Percentiles rank a stretch among this genome's conserved stretches.
phyloP scores from a whole-genome alignment of 37 sponge, comb jelly and placozoan species.

The Aphrocallistes beatrix region DNA sequence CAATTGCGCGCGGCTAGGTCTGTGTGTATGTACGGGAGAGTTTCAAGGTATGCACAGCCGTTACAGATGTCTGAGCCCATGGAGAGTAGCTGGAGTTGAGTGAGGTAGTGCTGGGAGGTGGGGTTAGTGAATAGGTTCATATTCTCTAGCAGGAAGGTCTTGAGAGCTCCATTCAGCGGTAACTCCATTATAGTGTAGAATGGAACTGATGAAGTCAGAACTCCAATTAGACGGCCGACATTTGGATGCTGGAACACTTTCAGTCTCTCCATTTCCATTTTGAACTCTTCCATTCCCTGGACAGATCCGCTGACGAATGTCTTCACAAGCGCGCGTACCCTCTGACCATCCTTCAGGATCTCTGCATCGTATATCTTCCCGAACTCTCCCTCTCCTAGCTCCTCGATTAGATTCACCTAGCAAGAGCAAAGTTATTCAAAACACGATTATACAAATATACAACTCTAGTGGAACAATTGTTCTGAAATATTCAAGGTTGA shows the following conservation, averaged over 20 bases:
- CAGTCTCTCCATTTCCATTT: conserved; percentile 7
- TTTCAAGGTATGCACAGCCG: background rate
- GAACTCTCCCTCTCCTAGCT: conserved; percentile 62
- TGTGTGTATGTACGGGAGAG: conserved; percentile 20
- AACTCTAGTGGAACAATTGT: no score
- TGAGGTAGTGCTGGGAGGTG: background rate
- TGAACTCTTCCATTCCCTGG: background rate
- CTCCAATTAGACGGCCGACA: conserved; percentile 48
- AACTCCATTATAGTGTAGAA: conserved; percentile 56
- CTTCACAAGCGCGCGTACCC: conserved; percentile 53
- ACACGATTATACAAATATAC: no score
- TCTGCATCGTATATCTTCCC: conserved; percentile 77
- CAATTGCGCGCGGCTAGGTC: conserved; percentile 77
- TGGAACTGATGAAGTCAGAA: conserved; percentile 46
- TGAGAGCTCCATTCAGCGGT: conserved; percentile 69
- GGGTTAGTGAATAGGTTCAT: background rate
- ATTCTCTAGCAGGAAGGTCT: conserved; percentile 46
- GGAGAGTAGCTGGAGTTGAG: background rate
- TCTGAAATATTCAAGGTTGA: no score
- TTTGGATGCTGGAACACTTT: conserved; percentile 39
- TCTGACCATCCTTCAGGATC: conserved; percentile 28
- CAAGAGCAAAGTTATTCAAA: no score
- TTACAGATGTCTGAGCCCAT: background rate
- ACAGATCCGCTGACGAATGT: conserved; percentile 16
- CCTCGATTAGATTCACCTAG: conserved; percentile 29